Evolutionary conservation across 2,888 invertebrate genomes (phyloP).

Genomic region (Hedychridium roseum): DNA sequence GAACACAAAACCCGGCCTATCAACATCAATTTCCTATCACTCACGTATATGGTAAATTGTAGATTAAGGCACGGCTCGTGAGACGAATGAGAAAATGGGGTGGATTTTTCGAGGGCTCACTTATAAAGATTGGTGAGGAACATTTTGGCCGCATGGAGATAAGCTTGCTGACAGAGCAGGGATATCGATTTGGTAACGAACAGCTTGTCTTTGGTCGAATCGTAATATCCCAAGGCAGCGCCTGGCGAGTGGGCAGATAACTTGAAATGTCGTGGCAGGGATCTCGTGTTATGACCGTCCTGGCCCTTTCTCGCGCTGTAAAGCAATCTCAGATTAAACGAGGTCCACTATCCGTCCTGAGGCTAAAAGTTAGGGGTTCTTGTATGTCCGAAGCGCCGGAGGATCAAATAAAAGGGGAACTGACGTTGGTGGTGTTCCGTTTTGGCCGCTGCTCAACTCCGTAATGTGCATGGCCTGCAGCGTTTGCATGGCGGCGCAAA

Average conservation of each 20-base stretch:
- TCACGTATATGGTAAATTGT: too few species aligned
- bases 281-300: slow-evolving; percentile 80
- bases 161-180: slow-evolving; percentile 89
- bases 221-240: slow-evolving; percentile 87
- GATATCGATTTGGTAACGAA: slow-evolving; percentile 96
- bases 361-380: too few species aligned
- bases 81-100: too few species aligned
- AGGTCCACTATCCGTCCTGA: too few species aligned
- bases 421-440: slow-evolving; percentile 60
- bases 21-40: too few species aligned
- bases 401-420: slow-evolving; percentile 19
- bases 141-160: slow-evolving; percentile 84
- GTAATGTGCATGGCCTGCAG: slow-evolving; percentile 93
- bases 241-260: slow-evolving; percentile 78
- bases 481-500: slow-evolving; percentile 95
- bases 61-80: too few species aligned
- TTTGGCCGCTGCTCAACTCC: slow-evolving; percentile 83
- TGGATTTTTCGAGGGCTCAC: too few species aligned
- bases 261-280: slow-evolving; percentile 89
- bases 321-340: too few species aligned
- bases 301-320: slow-evolving; percentile 56
- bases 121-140: slow-evolving; percentile 89
- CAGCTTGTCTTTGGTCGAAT: slow-evolving; percentile 91
- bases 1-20: too few species aligned
- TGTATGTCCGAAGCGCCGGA: too few species aligned